Evolutionary conservation across 1,140 invertebrate genomes (phyloP).

Genomic region (Drosophila ercepeae): DNA sequence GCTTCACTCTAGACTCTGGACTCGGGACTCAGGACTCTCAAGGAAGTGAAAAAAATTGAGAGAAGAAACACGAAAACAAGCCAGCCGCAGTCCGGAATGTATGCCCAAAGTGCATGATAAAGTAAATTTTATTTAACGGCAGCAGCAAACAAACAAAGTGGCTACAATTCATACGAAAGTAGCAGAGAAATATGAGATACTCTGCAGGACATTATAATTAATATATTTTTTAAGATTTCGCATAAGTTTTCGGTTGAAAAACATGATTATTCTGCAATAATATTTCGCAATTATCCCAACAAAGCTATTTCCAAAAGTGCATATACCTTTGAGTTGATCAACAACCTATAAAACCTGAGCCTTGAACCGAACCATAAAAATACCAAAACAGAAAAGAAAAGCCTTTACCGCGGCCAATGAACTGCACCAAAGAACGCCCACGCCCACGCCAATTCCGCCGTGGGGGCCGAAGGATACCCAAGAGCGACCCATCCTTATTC

Average conservation of each 20-base stretch:
- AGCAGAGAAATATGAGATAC: conserved; percentile 26
- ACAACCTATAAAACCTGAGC: conserved; percentile 16
- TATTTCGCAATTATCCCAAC: too few relatives aligned
- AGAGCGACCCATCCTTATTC: conserved; percentile 24
- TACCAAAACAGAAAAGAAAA: conserved; percentile 7
- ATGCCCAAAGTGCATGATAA: conserved; percentile 75
- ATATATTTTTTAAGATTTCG: not conserved
- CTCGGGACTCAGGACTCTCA: not conserved
- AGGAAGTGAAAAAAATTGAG: conserved; percentile 16
- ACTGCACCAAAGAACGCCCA: conserved; percentile 35
- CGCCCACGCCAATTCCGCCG: conserved; percentile 29
- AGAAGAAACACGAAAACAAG: conserved; percentile 36
- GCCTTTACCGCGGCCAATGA: conserved; percentile 30
- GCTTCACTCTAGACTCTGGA: not conserved
- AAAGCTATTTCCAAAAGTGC: not conserved
- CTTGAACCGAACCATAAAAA: conserved; percentile 50
- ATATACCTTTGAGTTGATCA: not conserved
- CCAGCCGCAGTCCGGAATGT: conserved; percentile 35
- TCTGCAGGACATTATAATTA: conserved; percentile 1
- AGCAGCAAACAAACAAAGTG: conserved; percentile 65
- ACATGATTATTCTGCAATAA: too few relatives aligned
- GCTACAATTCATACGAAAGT: not conserved
- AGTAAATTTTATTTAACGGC: conserved; percentile 72
- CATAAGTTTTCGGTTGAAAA: too few relatives aligned
- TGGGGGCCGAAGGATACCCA: conserved; percentile 3